Evolutionary conservation across 1,140 invertebrate genomes (phyloP).

Genomic region (Drosophila leontia): DNA sequence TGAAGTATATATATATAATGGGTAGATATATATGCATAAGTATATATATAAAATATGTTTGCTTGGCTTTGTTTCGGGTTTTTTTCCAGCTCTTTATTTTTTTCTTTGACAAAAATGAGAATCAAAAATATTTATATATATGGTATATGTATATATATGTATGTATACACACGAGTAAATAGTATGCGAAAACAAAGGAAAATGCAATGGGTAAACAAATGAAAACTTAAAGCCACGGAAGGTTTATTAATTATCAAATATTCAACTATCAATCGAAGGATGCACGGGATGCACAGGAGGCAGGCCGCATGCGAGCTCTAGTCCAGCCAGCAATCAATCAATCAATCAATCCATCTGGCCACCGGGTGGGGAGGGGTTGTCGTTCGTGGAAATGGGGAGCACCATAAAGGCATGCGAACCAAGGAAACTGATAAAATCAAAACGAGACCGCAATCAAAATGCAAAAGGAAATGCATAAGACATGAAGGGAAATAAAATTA

Average conservation of each 20-base stretch:
- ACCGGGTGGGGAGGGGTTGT: neutral
- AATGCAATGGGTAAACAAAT: conserved; percentile 46
- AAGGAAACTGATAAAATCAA: conserved; percentile 47
- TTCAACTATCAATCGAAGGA: conserved; percentile 20
- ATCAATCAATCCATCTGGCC: conserved; percentile 37
- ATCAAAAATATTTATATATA: conserved; percentile 54
- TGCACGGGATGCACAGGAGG: conserved; percentile 28
- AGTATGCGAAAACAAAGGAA: conserved; percentile 28
- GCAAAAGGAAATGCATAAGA: conserved; percentile 45
- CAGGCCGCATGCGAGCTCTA: conserved; percentile 35
- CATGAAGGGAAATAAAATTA: conserved; percentile 23
- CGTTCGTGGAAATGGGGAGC: neutral
- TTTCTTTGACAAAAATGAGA: conserved; percentile 20
- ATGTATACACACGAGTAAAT: conserved; percentile 23
- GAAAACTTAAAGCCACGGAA: conserved; percentile 4
- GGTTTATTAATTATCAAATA: conserved; percentile 13
- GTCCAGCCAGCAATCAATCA: conserved; percentile 30
- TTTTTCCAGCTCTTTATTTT: conserved; percentile 6
- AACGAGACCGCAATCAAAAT: conserved; percentile 45
- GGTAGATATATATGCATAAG: conserved; percentile 62
- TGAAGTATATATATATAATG: conserved; percentile 64
- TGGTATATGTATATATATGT: conserved; percentile 61
- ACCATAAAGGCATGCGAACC: conserved; percentile 39
- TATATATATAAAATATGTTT: conserved; percentile 54
- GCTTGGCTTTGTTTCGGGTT: conserved; percentile 28